Conservation (phyloP, 1,140 invertebrate genomes). For the Brachionus manjavacas region DNA sequence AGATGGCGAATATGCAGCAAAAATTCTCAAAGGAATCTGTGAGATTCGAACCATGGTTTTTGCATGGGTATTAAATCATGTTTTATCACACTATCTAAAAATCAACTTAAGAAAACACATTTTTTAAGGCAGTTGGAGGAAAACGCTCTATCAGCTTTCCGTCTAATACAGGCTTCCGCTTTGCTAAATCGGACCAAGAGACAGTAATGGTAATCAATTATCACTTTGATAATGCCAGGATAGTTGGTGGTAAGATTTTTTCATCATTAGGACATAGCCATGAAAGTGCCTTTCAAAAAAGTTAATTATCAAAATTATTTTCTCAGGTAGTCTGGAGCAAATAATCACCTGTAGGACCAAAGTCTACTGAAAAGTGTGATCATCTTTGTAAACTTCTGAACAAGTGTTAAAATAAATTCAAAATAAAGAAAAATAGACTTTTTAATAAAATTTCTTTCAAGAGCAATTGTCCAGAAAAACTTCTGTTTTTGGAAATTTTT, state of each 20-base stretch:
- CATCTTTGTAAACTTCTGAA: too few species aligned
- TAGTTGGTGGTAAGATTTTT: background rate
- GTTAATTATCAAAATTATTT: too few species aligned
- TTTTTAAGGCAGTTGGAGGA: slow-evolving; percentile 8
- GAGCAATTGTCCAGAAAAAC: too few species aligned
- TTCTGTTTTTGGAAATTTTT: too few species aligned
- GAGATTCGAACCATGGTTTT: background rate
- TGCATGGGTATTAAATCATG: background rate
- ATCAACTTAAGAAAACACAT: background rate
- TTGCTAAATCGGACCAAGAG: background rate
- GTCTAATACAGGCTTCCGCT: background rate
- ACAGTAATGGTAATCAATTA: background rate
- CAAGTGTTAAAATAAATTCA: too few species aligned
- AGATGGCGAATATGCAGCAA: background rate
- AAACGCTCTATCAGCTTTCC: background rate
- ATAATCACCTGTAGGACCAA: too few species aligned
- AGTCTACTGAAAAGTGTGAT: too few species aligned
- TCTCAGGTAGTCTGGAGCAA: too few species aligned
- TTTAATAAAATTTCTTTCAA: too few species aligned
- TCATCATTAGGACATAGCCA: too few species aligned
- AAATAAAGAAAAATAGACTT: too few species aligned
- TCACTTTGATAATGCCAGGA: background rate
- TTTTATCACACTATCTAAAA: background rate
- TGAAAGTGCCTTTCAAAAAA: too few species aligned
- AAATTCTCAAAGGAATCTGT: background rate